Evolutionary conservation across 2,797 vertebrate genomes (phyloP).

Genomic region (Valencia hispanica): DNA sequence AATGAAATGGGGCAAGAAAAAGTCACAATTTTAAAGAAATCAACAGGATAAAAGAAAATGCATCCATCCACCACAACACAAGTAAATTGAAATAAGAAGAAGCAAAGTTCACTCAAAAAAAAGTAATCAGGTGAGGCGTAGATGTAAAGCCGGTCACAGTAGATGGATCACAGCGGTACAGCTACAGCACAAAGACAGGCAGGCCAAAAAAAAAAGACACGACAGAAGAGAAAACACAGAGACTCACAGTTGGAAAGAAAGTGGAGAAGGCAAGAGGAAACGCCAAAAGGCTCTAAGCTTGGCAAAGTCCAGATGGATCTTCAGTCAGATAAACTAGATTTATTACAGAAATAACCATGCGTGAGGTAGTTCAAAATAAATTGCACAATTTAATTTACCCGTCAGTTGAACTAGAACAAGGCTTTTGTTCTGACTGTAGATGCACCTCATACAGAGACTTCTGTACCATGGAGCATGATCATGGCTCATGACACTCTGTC

Average conservation of each 20-base stretch:
- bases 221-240: slow-evolving; percentile 31
- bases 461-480: slow-evolving; percentile 23
- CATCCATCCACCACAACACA: slow-evolving; percentile 26
- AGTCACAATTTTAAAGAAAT: slow-evolving; percentile 29
- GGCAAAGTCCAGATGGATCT: slow-evolving; percentile 47
- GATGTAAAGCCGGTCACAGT: slow-evolving; percentile 26
- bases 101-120: slow-evolving; percentile 16
- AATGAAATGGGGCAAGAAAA: slow-evolving; percentile 43
- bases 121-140: slow-evolving; percentile 12
- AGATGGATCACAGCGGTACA: slow-evolving; percentile 26
- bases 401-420: background rate
- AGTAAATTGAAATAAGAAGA: slow-evolving; percentile 32
- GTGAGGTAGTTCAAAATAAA: background rate
- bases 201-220: slow-evolving; percentile 33
- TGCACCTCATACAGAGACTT: slow-evolving; percentile 36
- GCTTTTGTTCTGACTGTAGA: slow-evolving; percentile 42
- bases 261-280: slow-evolving; percentile 60
- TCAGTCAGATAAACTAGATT: slow-evolving; percentile 39
- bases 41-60: slow-evolving; percentile 17
- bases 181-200: slow-evolving; percentile 29
- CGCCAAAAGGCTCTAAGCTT: slow-evolving; percentile 23
- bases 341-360: background rate
- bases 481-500: slow-evolving; percentile 41
- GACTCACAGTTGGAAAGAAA: slow-evolving; percentile 33
- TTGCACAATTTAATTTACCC: background rate